Percentiles rank a stretch among this genome's conserved stretches.
Conservation (phyloP, 2,797 vertebrate genomes). For the Paguma larvata region DNA sequence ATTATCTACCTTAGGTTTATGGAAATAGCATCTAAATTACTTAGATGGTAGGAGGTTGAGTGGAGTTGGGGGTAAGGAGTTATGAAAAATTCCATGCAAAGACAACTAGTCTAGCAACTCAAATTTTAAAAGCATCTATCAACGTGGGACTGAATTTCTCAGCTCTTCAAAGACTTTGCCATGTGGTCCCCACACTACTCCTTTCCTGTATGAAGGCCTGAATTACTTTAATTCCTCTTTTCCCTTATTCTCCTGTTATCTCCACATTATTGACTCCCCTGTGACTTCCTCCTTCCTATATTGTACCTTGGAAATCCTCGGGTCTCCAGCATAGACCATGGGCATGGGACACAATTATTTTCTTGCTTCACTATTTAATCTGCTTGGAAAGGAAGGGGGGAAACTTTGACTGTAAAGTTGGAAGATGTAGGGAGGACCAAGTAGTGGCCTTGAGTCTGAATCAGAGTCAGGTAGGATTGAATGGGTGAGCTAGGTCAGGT, state of each 20-base stretch:
- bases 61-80: not conserved
- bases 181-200: fast-evolving
- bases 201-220: not conserved
- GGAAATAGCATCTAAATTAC: not conserved
- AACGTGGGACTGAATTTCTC: not conserved
- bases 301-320: not conserved
- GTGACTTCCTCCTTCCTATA: not conserved
- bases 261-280: not conserved
- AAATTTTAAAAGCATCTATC: not conserved
- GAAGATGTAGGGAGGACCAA: not conserved
- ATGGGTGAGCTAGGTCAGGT: not conserved
- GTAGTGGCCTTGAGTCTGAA: not conserved
- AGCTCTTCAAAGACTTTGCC: not conserved
- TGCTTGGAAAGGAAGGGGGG: not conserved
- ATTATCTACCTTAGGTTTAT: not conserved
- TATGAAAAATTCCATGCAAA: not conserved
- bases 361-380: not conserved
- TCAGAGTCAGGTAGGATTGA: not conserved
- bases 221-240: not conserved
- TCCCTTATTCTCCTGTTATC: not conserved
- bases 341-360: not conserved
- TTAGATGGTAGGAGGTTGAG: not conserved
- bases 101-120: not conserved
- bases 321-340: not conserved
- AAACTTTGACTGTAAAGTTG: not conserved